Conservation (phyloP, 2,113 vertebrate species). For the Trematomus loennbergii region DNA sequence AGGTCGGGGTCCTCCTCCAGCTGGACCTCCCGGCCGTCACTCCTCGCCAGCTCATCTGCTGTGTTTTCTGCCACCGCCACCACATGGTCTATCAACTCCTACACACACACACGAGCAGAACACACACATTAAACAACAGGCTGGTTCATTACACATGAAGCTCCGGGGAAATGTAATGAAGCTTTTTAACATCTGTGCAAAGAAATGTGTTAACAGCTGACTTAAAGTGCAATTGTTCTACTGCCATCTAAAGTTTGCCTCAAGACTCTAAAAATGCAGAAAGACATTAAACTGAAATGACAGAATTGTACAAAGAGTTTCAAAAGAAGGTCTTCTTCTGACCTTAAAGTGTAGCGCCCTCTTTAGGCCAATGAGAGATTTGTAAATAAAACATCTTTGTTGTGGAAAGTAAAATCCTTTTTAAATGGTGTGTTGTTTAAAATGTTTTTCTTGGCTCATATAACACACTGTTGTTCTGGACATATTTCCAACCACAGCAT, state of each 20-base stretch:
- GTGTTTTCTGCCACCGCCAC: conserved; percentile 97
- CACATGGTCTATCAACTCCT: conserved; percentile 96
- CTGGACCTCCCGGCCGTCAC: conserved; percentile 96
- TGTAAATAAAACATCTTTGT: no score
- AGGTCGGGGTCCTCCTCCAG: conserved; percentile 97
- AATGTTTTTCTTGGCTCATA: no score
- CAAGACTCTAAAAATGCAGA: not conserved
- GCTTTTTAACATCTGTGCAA: not conserved
- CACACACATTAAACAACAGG: not conserved
- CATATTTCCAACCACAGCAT: no score
- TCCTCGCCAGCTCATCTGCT: conserved; percentile 95
- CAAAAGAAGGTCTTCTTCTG: not conserved
- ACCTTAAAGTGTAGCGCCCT: no score
- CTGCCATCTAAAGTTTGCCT: not conserved
- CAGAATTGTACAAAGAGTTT: no score
- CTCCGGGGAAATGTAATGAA: not conserved
- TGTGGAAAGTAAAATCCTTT: no score
- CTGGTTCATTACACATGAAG: not conserved
- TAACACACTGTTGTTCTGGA: no score
- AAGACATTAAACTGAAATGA: no score
- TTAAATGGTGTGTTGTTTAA: no score
- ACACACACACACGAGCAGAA: not conserved
- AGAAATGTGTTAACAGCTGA: not conserved
- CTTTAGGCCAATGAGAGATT: no score
- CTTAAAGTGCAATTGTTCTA: no score